phyloP scores from a whole-genome alignment of 2,797 vertebrate genomes.

The Nyctalus aviator region DNA sequence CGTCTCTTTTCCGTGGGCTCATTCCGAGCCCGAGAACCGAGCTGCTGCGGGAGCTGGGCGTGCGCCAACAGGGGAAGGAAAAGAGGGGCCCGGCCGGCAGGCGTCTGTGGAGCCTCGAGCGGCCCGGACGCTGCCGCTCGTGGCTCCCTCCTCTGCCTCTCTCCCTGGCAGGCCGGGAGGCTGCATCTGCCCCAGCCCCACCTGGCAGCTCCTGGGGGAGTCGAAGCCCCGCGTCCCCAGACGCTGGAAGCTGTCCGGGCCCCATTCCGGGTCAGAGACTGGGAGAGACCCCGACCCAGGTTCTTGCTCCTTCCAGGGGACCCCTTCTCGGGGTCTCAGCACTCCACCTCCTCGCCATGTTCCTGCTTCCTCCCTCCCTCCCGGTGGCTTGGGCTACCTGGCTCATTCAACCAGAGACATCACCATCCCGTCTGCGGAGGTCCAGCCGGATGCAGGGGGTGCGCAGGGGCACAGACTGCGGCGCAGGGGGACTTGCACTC shows the following conservation, averaged over 20 bases:
- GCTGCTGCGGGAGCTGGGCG: neutral
- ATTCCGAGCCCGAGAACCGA: neutral
- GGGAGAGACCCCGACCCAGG: neutral
- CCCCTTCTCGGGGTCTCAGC: constrained; percentile 16
- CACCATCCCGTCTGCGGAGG: neutral
- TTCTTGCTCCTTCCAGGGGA: neutral
- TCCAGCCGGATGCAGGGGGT: neutral
- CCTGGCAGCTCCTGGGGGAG: neutral
- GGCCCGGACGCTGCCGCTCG: neutral
- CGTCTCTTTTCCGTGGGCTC: neutral
- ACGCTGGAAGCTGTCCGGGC: neutral
- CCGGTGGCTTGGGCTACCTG: neutral
- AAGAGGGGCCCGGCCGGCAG: constrained; percentile 32
- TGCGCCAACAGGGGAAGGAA: neutral
- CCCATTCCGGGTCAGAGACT: neutral
- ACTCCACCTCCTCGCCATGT: constrained; percentile 74
- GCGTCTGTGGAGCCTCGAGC: neutral
- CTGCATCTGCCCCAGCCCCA: neutral
- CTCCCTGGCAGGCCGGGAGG: neutral
- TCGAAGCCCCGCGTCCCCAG: neutral
- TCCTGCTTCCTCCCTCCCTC: constrained; percentile 42
- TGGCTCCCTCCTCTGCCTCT: neutral
- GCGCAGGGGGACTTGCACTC: constrained; percentile 50
- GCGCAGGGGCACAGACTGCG: neutral
- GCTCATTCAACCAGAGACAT: neutral